A percentile compares a stretch with the other conserved stretches of the same genome.
Conservation (phyloP, 2,797 vertebrate genomes). For the Hoplostethus atlanticus region DNA sequence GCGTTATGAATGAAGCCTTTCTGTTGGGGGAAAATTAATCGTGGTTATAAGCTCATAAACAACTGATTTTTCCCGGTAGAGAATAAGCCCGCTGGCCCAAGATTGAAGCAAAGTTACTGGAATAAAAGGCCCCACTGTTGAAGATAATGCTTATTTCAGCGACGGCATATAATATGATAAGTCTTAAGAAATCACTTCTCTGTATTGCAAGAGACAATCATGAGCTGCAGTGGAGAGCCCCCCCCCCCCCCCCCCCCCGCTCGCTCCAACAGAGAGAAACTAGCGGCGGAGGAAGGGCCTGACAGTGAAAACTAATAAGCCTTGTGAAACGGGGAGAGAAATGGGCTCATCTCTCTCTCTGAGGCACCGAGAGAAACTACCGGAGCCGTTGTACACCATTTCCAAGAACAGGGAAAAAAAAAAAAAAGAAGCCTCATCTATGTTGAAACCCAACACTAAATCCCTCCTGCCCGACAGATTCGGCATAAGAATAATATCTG, state of each 20-base stretch:
- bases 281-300: conserved; percentile 25
- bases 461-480: conserved; percentile 67
- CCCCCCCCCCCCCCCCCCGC: too few species aligned
- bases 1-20: conserved; percentile 55
- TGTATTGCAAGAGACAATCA: conserved; percentile 66
- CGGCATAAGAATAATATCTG: conserved; percentile 71
- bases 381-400: conserved; percentile 65
- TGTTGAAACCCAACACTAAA: conserved; percentile 65
- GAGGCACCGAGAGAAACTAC: conserved; percentile 60
- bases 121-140: conserved; percentile 60
- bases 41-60: conserved; percentile 59
- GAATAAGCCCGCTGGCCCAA: conserved; percentile 21
- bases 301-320: conserved; percentile 76
- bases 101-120: conserved; percentile 26
- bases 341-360: conserved; percentile 67
- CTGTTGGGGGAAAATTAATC: conserved; percentile 60
- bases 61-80: conserved; percentile 49
- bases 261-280: conserved; percentile 62
- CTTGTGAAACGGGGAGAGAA: conserved; percentile 56
- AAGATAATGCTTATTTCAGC: conserved; percentile 66
- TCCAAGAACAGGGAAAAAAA: conserved; percentile 53
- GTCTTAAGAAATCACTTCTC: conserved; percentile 68
- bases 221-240: conserved; percentile 56
- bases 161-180: conserved; percentile 67
- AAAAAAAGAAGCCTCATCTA: conserved; percentile 46